phyloP scores from a whole-genome alignment of 2,888 invertebrate genomes.

The Aromia moschata region DNA sequence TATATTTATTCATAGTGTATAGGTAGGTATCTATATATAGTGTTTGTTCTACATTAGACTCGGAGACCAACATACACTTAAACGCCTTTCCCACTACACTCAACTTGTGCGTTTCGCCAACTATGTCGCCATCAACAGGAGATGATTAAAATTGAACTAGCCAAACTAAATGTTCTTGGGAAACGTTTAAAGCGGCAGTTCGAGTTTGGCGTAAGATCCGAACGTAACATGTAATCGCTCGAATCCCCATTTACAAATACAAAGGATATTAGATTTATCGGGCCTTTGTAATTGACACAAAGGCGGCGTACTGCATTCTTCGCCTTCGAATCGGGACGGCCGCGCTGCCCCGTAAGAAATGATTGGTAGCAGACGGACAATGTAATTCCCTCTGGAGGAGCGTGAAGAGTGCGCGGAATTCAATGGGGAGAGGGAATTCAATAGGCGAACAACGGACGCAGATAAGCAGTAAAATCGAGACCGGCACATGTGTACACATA shows the following conservation, averaged over 20 bases:
- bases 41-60: no score
- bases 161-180: no score
- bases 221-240: background rate
- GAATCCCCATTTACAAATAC: conserved; percentile 1
- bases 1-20: no score
- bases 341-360: conserved; percentile 24
- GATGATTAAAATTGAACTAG: no score
- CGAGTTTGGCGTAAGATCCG: no score
- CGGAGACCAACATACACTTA: no score
- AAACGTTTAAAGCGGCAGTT: no score
- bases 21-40: no score
- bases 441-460: conserved; percentile 5
- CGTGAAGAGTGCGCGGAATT: conserved; percentile 15
- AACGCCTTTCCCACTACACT: no score
- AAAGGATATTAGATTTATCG: conserved; percentile 8
- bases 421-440: conserved; percentile 17
- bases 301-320: conserved; percentile 15
- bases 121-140: no score
- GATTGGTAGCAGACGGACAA: conserved; percentile 23
- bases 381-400: conserved; percentile 19
- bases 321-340: conserved; percentile 18
- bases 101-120: no score
- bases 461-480: conserved; percentile 15
- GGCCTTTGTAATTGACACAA: conserved; percentile 14
- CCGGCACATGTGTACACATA: conserved; percentile 16